A percentile compares a stretch with the other conserved stretches of the same genome.
phyloP scores from a whole-genome alignment of 2,888 invertebrate genomes.

The Tiliacea aurago region DNA sequence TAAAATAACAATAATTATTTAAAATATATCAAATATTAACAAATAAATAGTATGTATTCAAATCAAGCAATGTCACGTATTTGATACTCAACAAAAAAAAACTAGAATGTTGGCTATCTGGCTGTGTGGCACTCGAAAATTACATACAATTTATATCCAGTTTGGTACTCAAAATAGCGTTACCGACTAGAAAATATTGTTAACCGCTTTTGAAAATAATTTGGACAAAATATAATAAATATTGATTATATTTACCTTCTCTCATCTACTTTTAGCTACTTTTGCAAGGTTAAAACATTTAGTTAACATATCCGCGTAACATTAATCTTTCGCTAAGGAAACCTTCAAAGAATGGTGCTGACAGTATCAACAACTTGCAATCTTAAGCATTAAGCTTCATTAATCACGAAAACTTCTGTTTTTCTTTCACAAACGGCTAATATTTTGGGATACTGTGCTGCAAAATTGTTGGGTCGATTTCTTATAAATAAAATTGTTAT shows the following conservation, averaged over 20 bases:
- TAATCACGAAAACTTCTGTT: constrained; percentile 67
- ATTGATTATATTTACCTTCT: not conserved
- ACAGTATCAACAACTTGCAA: constrained; percentile 60
- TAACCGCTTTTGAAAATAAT: no score
- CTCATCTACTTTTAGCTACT: not conserved
- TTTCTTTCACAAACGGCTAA: constrained; percentile 45
- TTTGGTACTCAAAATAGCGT: no score
- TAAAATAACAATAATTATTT: no score
- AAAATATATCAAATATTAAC: no score
- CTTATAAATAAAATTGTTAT: not conserved
- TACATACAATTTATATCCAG: no score
- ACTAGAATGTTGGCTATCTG: no score
- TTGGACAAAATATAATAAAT: no score
- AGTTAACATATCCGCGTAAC: constrained; percentile 37
- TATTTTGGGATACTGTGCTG: constrained; percentile 10
- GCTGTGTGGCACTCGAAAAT: no score
- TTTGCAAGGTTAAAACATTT: constrained; percentile 37
- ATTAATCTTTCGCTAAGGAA: constrained; percentile 51
- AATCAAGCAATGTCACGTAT: no score
- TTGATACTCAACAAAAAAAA: no score
- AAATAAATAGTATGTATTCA: no score
- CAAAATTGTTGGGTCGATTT: constrained; percentile 22
- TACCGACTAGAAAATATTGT: no score
- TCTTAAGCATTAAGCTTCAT: constrained; percentile 61
- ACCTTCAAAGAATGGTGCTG: constrained; percentile 44